Evolutionary conservation across 2,113 vertebrate species (phyloP).

Genomic region (Cathartes aura): DNA sequence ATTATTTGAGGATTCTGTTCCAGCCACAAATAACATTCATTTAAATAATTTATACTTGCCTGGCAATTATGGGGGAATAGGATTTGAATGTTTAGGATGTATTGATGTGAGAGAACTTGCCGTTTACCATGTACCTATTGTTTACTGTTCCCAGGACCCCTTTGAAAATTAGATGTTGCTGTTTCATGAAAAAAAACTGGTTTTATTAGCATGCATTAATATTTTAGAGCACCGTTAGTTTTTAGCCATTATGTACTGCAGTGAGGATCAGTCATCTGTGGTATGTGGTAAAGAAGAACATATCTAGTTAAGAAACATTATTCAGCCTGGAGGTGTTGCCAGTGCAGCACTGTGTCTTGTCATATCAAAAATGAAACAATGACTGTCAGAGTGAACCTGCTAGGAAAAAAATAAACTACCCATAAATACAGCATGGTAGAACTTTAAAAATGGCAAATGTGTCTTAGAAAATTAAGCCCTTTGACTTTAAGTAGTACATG

Average conservation of each 20-base stretch:
- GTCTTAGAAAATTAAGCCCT: background rate
- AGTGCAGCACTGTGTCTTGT: slow-evolving; percentile 41
- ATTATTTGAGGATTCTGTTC: slow-evolving; percentile 46
- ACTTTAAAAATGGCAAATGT: background rate
- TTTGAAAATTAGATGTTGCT: slow-evolving; percentile 13
- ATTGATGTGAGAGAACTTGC: background rate
- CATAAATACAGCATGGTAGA: background rate
- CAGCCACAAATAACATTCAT: slow-evolving; percentile 30
- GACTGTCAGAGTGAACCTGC: slow-evolving; percentile 5
- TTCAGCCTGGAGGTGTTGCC: slow-evolving; percentile 63
- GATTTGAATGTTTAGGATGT: background rate
- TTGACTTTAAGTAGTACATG: background rate
- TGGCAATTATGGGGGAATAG: background rate
- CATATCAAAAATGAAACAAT: slow-evolving; percentile 26
- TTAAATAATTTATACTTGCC: slow-evolving; percentile 46
- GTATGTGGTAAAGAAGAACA: background rate
- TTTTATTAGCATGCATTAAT: slow-evolving; percentile 41
- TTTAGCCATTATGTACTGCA: background rate
- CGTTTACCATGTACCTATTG: background rate
- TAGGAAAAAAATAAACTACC: background rate
- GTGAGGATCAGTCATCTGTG: background rate
- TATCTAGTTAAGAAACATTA: slow-evolving; percentile 47
- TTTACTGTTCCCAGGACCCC: slow-evolving; percentile 38
- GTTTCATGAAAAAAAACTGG: background rate
- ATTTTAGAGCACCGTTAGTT: slow-evolving; percentile 20